Evolutionary conservation across 2,113 vertebrate species (phyloP), one percentile per base, ranked within the genome.

Genomic region (Leucopternis melanops): DNA sequence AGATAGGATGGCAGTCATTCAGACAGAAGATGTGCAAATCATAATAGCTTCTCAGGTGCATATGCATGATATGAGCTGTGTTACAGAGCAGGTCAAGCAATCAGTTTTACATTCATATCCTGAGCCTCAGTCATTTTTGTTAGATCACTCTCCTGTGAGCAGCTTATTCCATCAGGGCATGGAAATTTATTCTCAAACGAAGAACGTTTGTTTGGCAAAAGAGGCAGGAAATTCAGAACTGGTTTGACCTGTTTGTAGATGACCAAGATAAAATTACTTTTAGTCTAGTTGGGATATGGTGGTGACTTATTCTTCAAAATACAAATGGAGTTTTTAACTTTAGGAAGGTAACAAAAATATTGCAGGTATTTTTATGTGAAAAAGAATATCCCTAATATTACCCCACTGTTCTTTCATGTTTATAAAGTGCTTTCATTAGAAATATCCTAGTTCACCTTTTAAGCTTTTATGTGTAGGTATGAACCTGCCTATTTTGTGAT

Each of bases 141-240:
- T 90, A 95, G 79, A 79, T 83, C 85, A 65, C 74, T 97, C 62
- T 96, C 81, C 81, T 97, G 86, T 90, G 94, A 97, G 92, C 91
- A 90, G 88, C 88, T 94, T 96, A 95, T 88, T 93, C 86, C 25
- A 0, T 91, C 93, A 86, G 80, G 75, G 75, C 80, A 95, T 92
- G 71, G 75, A 97, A 93, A 96, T 77, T 88, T 97, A 88, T 95
- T 97, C 91, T 97, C 88, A 90, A 69, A 63, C 52, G 69, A 93
- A 93, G 92, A 75, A 83, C 1, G 1, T 89, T 95, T 95, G n/a
- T 88, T 91, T 95, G 65, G 73, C 34, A 62, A 57, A 79, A 90
- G 79, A 81, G 58, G 65, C 78, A 95, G 88, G 80, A 82, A 94
- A 95, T 95, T 97, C 55, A 85, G 58, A 93, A 79, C 55, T 47